These are phyloP conservation scores for Ips typographus DNA, from an alignment of 1,140 invertebrate species.

Conservation along the genomic window DNA sequence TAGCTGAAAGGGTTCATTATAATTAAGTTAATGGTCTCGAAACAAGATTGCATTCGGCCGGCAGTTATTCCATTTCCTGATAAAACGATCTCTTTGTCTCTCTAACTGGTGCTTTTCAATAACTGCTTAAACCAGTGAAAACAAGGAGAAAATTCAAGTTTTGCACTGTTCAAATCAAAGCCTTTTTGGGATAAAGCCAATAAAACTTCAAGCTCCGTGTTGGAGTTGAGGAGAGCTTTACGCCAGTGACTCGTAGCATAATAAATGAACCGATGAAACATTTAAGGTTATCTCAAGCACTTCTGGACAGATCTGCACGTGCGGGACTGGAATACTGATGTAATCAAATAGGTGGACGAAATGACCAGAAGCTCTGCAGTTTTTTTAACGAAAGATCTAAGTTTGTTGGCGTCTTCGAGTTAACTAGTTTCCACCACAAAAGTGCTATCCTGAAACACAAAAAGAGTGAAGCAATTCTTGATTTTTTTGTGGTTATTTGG, in stretches of 20 bases:
- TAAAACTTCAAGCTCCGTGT: conserved; percentile 9
- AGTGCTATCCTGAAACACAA: too few relatives aligned
- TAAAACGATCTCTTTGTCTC: conserved; percentile 53
- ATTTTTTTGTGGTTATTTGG: too few relatives aligned
- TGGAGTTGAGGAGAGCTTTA: conserved; percentile 14
- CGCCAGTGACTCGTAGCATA: conserved; percentile 35
- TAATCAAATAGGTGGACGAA: conserved; percentile 36
- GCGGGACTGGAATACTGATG: conserved; percentile 41
- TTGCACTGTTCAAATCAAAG: too few relatives aligned
- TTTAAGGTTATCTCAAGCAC: conserved; percentile 38
- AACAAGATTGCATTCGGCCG: conserved; percentile 54
- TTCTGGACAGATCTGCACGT: conserved; percentile 42
- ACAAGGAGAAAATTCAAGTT: too few relatives aligned
- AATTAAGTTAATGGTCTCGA: conserved; percentile 54
- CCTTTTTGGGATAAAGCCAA: neutral
- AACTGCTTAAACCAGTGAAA: too few relatives aligned
- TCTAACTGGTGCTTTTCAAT: conserved; percentile 32
- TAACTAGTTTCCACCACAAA: too few relatives aligned
- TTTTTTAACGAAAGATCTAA: neutral
- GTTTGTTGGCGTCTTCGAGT: too few relatives aligned
- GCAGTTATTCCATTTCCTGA: conserved; percentile 51
- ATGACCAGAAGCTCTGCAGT: neutral
- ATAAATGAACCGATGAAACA: conserved; percentile 40
- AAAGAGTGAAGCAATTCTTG: too few relatives aligned
- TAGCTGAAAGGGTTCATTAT: conserved; percentile 44